These are phyloP conservation scores for Rotaria sp. DNA, from an alignment of 2,888 invertebrate species.

Conservation along the genomic window DNA sequence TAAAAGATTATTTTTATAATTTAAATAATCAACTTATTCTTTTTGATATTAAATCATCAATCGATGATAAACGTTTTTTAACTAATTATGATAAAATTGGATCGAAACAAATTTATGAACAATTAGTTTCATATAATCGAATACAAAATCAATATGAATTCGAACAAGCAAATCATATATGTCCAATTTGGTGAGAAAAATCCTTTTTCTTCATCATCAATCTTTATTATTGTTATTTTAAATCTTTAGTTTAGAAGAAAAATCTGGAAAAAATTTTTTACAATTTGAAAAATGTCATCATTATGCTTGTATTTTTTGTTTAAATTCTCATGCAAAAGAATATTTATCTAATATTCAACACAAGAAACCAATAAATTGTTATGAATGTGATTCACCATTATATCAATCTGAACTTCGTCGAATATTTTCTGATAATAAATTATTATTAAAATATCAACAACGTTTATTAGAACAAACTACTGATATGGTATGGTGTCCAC, in stretches of 20 bases:
- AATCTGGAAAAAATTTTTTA: neutral
- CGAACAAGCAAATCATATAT: neutral
- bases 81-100: neutral
- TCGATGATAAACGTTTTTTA: neutral
- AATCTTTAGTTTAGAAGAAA: neutral
- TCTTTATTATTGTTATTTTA: no score
- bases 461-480: neutral
- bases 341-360: neutral
- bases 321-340: neutral
- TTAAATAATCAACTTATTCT: neutral
- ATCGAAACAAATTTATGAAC: neutral
- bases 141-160: neutral
- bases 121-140: neutral
- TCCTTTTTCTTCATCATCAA: no score
- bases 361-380: neutral
- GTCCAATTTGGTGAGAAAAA: neutral
- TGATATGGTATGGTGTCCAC: constrained; percentile 4
- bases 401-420: neutral
- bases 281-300: neutral
- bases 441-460: neutral
- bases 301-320: neutral
- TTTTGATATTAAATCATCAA: neutral
- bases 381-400: neutral
- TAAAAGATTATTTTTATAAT: neutral
- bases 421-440: neutral